Conservation (phyloP, 1,140 invertebrate species). For the Brachionus sp. region DNA sequence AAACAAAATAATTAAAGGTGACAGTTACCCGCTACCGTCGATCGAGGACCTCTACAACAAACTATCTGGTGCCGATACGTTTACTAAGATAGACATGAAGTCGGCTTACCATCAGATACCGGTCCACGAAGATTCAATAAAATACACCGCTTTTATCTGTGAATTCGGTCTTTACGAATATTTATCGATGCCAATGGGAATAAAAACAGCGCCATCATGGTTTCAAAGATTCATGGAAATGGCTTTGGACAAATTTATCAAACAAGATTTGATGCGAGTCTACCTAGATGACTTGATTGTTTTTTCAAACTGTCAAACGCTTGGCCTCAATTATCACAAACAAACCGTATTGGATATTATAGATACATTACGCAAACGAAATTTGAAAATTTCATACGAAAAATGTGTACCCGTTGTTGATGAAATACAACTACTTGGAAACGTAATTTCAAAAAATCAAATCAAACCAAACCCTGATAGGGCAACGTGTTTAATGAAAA, state of each 20-base stretch:
- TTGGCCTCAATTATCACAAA: background rate
- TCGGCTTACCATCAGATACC: constrained; percentile 5
- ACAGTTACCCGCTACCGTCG: background rate
- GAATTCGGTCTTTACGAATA: constrained; percentile 45
- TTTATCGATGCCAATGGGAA: constrained; percentile 45
- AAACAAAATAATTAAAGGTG: background rate
- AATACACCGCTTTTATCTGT: background rate
- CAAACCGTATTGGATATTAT: background rate
- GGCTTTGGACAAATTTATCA: background rate
- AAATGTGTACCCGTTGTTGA: background rate
- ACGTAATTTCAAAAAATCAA: constrained; percentile 2
- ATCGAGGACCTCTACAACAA: background rate
- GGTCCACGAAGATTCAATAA: background rate
- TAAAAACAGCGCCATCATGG: constrained; percentile 34
- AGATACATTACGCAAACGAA: background rate
- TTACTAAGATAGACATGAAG: background rate
- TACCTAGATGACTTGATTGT: background rate
- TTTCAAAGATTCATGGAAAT: constrained; percentile 46
- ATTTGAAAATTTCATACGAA: background rate
- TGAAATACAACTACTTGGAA: background rate
- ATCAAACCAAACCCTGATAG: background rate
- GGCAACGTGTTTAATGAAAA: background rate
- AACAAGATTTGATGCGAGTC: background rate
- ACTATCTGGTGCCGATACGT: background rate
- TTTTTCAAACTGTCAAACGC: background rate